A percentile compares a stretch with the other conserved stretches of the same genome.
phyloP scores from a whole-genome alignment of 2,113 vertebrate species.

The Atlantisia rogersi region DNA sequence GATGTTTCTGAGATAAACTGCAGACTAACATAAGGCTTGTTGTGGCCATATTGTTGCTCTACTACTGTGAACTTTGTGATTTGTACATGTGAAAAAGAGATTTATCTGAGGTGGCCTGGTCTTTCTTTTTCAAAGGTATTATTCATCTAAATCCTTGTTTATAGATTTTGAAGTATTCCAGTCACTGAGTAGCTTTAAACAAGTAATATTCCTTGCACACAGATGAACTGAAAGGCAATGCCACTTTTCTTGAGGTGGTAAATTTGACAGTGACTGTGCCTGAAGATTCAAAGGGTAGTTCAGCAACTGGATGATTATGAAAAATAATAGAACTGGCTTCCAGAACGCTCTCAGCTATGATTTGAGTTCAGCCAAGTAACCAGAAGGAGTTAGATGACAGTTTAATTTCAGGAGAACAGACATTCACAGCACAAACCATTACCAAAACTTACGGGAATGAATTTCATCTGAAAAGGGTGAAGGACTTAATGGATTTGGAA shows the following conservation, averaged over 20 bases:
- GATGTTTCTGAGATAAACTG: neutral
- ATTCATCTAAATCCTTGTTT: neutral
- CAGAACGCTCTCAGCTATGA: neutral
- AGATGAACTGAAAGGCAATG: neutral
- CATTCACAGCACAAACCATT: neutral
- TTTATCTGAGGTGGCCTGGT: neutral
- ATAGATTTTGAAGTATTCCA: neutral
- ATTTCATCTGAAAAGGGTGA: neutral
- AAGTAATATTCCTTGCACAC: neutral
- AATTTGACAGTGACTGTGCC: neutral
- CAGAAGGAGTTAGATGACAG: slow-evolving; percentile 28
- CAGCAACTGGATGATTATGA: neutral
- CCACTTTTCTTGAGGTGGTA: neutral
- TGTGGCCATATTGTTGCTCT: neutral
- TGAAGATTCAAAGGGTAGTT: neutral
- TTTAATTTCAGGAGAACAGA: slow-evolving; percentile 29
- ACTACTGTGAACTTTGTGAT: neutral
- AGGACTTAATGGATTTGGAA: slow-evolving; percentile 41
- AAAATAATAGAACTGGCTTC: slow-evolving; percentile 13
- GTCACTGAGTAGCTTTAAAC: neutral
- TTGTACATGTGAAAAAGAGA: neutral
- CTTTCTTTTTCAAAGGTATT: neutral
- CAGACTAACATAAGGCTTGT: neutral
- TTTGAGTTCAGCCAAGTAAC: neutral
- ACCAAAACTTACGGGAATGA: neutral